phyloP scores from a whole-genome alignment of 2,888 invertebrate genomes.

The Odontocerum albicorne region DNA sequence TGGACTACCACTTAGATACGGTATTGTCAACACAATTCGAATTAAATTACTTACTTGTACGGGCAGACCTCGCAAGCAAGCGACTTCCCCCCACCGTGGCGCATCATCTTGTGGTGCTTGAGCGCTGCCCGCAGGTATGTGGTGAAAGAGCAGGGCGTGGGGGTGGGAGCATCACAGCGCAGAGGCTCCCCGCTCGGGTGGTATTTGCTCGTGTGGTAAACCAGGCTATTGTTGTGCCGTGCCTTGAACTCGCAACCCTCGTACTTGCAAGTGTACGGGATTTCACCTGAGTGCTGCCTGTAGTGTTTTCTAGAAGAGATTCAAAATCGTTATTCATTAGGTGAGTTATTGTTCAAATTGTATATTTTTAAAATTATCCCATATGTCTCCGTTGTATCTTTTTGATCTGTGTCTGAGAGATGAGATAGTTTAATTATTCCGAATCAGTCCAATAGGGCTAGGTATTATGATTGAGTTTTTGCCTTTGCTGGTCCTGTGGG shows the following conservation, averaged over 20 bases:
- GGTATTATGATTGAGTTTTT: no score
- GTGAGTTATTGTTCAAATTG: not conserved
- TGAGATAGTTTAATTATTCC: no score
- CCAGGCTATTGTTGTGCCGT: slow-evolving; percentile 35
- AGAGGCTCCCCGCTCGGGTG: slow-evolving; percentile 35
- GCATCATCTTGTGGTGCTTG: slow-evolving; percentile 35
- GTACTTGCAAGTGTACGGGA: slow-evolving; percentile 31
- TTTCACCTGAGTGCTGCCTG: slow-evolving; percentile 33
- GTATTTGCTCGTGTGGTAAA: slow-evolving; percentile 36
- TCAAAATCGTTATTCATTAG: not conserved
- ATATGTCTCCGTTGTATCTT: no score
- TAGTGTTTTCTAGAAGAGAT: slow-evolving; percentile 33
- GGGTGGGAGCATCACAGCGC: slow-evolving; percentile 19
- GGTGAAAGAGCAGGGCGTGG: slow-evolving; percentile 28
- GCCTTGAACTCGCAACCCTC: slow-evolving; percentile 33
- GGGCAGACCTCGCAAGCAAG: slow-evolving; percentile 35
- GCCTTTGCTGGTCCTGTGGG: no score
- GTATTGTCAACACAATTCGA: no score
- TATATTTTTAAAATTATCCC: no score
- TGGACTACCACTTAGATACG: no score
- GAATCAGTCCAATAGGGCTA: no score
- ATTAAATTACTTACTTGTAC: slow-evolving; percentile 27
- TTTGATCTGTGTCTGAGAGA: no score
- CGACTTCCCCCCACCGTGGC: slow-evolving; percentile 34
- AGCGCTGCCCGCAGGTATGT: slow-evolving; percentile 19